Conservation (phyloP, 2,113 vertebrate genomes). For the Mustela lutreola region DNA sequence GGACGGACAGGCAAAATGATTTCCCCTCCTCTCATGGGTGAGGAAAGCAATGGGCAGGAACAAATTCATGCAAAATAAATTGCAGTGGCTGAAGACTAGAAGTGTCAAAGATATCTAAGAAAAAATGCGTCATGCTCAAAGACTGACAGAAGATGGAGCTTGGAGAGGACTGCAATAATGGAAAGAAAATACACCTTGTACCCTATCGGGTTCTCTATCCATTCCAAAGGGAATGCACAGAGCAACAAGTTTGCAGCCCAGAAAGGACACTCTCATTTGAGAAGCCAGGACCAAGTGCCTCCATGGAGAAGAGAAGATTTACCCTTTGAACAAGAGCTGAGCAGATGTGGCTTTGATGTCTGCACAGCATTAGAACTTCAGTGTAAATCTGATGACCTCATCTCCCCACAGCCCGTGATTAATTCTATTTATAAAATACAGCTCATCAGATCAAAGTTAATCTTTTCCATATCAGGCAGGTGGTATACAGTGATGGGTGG, state of each 20-base stretch:
- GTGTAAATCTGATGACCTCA: slow-evolving; percentile 37
- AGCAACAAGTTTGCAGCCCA: not conserved
- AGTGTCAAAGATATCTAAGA: not conserved
- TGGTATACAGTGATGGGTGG: slow-evolving; percentile 34
- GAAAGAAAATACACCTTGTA: not conserved
- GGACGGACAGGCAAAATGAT: not conserved
- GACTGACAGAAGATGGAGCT: not conserved
- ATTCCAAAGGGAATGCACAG: not conserved
- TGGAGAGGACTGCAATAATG: not conserved
- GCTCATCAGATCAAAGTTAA: slow-evolving; percentile 76
- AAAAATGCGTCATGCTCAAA: not conserved
- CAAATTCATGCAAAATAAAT: not conserved
- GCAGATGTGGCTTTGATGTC: not conserved
- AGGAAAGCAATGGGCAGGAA: not conserved
- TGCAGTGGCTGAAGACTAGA: not conserved
- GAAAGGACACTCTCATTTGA: slow-evolving; percentile 7
- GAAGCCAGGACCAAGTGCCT: slow-evolving; percentile 39
- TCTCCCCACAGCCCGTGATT: slow-evolving; percentile 38
- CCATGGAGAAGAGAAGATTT: not conserved
- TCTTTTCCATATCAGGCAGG: slow-evolving; percentile 47
- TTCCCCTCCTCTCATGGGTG: not conserved
- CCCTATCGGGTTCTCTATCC: not conserved
- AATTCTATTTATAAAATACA: slow-evolving; percentile 59
- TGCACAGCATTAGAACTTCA: not conserved
- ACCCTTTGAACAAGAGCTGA: slow-evolving; percentile 37